Conservation (phyloP, 2,113 vertebrate species). For the Struthio camelus region DNA sequence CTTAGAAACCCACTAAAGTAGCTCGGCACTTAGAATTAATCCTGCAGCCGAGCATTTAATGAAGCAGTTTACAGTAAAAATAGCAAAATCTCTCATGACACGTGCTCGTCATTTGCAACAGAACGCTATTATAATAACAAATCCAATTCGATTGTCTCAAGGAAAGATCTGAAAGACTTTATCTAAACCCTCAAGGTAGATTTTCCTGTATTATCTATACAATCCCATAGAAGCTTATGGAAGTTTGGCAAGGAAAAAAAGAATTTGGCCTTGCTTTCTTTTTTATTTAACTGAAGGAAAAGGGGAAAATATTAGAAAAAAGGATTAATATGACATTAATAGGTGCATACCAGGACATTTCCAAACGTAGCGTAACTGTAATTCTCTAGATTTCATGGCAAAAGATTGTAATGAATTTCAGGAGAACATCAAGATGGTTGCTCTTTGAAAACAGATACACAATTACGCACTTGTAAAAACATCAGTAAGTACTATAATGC, state of each 20-base stretch:
- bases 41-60: background rate
- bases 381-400: background rate
- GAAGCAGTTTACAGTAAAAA: background rate
- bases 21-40: background rate
- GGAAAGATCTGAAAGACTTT: background rate
- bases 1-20: background rate
- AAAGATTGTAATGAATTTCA: background rate
- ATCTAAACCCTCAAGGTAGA: background rate
- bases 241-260: background rate
- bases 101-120: background rate
- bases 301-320: background rate
- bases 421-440: fast-evolving
- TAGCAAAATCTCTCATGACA: background rate
- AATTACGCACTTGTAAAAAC: background rate
- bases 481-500: background rate
- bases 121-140: background rate
- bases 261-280: background rate
- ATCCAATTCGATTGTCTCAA: background rate
- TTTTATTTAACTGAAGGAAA: background rate
- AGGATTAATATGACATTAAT: background rate
- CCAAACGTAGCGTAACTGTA: fast-evolving
- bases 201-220: background rate
- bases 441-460: background rate
- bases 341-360: background rate
- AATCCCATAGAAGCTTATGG: background rate